Base-by-base conservation (phyloP, 2,888 invertebrate genomes). In the Drosophila mettleri region DNA sequence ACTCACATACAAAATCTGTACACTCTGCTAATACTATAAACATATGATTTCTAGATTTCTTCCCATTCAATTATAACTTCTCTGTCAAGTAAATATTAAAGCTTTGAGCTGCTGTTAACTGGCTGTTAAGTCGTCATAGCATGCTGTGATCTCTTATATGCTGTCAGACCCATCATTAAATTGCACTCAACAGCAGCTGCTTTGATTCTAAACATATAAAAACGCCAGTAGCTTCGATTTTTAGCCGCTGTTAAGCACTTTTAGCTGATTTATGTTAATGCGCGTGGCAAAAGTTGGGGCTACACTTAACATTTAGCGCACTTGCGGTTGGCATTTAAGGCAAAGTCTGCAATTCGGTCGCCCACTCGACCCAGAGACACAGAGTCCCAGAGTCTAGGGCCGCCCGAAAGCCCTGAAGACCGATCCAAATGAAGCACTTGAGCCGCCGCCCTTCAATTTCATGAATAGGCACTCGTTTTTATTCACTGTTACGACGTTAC, bases 401-500 rank as follows among this genome's bases (percentile, higher is more conserved):
- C 48, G 9, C 34, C 46, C 31, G n/a, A 62, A 51, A 29, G 66
- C 48, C 66, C 66, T 43, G 36, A 66, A 66, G 66, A 20, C 55
- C 55, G 27, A 55, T 55, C 55, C 55, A 66, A 66, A 66, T 66
- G 27, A 66, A 66, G 55, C 55, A 48, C 69, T 63, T 51, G 22
- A 63, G 51, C 45, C 41, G 49, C 45, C 60, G 65, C 65, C 71
- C 75, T 49, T 52, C 63, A 69, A 73, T 57, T 74, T 70, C 36
- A 58, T 53, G 60, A 36, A 54, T 36, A 62, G 43, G 22, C 34
- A n/a, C 49, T 49, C 22, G 43, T n/a, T 36, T 48, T 27, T 39
- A 20, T 39, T 60, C 58, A 45, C 45, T 45, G 45, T 27, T 45
- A 45, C 27, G 41, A 24, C 22, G 41, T 24, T 20, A 41, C 41